Evolutionary conservation across 1,140 invertebrate species (phyloP), one percentile per base, ranked within the genome.

Genomic region (Leucophenga varia): DNA sequence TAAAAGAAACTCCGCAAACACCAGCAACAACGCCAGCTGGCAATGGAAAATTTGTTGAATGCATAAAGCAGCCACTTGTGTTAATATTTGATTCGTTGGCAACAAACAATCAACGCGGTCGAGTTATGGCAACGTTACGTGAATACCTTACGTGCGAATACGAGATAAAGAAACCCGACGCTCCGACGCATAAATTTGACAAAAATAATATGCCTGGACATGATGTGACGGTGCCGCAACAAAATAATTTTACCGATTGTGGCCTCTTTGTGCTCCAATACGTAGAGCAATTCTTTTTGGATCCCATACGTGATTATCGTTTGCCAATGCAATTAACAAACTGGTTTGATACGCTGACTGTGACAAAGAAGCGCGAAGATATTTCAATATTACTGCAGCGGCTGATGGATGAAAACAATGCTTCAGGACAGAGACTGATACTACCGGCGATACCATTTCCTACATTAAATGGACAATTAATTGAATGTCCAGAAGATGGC

Each of bases 231-330:
- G 91, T 96, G 47, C 95, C 95, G 14, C 93, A 97, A 70, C 97
- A 99, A 79, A 93, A 87, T 49, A 98, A 98, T 80, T 95, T 88
- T 72, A 93, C 89, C 30, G 97, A 99, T 77, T 99, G 97, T 79
- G 97, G 97, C 3, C 79, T 98, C 5, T 98, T 93, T 78, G 78
- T 98, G 31, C 79, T 98, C 22, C 93, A 98, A 75, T 98, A 96
- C 82, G 93, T 93, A 3, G 94, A 98, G 79, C 87, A 86, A 45
- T 99, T 98, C 79, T 96, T 98, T 71, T 82, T 88, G 82, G 79
- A 83, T 67, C 88, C 89, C 5, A 84, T 91, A 36, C 78, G 78
- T 48, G 84, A 90, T 76, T 91, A 88, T 56, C 72, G 78, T 14
- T 74, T 89, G 40, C 89, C 89, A 37, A 90, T 91, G 50, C 81